Conservation (phyloP, 2,113 vertebrate species). For the Corydoras sp. region DNA sequence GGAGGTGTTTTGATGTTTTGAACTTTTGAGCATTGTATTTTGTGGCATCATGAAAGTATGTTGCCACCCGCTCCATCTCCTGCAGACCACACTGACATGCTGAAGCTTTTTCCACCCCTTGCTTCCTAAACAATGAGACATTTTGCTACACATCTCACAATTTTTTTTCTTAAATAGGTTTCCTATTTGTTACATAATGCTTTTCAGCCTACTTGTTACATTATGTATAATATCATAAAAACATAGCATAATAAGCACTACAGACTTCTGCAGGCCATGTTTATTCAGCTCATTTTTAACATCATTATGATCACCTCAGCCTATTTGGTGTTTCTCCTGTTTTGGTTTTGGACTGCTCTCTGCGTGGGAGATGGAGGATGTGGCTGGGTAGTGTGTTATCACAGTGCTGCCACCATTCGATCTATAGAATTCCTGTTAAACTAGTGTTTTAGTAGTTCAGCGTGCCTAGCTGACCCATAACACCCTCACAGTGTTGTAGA, state of each 20-base stretch:
- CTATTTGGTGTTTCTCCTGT: background rate
- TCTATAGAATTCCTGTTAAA: conserved; percentile 46
- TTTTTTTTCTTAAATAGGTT: no score
- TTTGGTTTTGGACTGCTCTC: background rate
- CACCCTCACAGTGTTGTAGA: conserved; percentile 53
- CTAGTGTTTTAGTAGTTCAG: conserved; percentile 51
- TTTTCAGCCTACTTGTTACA: no score
- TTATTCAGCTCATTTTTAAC: no score
- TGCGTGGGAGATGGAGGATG: conserved; percentile 46
- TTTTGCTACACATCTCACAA: no score
- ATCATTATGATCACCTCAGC: background rate
- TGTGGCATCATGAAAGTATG: conserved; percentile 52
- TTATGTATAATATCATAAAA: no score
- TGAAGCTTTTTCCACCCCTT: background rate
- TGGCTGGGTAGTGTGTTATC: conserved; percentile 39
- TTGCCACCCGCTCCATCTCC: conserved; percentile 45
- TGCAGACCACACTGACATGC: conserved; percentile 33
- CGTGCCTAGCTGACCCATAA: conserved; percentile 48
- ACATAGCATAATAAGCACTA: no score
- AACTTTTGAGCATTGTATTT: conserved; percentile 62
- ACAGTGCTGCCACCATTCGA: conserved; percentile 34
- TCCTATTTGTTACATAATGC: no score
- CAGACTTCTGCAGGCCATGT: no score
- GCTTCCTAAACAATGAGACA: no score
- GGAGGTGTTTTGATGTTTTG: conserved; percentile 66